These are phyloP conservation scores for Acromyrmex echinatior DNA, from an alignment of 1,140 invertebrate genomes.

Conservation along the genomic window DNA sequence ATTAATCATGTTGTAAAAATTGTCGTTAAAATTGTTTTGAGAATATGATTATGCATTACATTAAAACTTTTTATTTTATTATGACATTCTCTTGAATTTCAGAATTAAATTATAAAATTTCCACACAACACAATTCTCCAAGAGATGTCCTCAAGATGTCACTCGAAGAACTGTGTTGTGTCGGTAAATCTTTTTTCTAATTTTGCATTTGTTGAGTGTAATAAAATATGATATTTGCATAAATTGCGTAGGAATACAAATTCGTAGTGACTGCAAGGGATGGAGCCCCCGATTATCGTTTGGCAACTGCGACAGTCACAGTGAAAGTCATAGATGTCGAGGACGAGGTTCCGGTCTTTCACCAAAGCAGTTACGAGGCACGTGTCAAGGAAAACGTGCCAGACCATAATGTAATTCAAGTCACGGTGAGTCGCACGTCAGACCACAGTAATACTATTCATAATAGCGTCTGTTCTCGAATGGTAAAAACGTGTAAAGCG, in stretches of 20 bases:
- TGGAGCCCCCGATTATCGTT: slow-evolving; percentile 93
- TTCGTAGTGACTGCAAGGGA: slow-evolving; percentile 96
- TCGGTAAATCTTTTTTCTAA: neutral
- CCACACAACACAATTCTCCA: too few relatives aligned
- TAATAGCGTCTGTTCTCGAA: neutral
- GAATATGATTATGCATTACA: neutral
- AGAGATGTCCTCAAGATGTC: too few relatives aligned
- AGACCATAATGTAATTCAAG: slow-evolving; percentile 92
- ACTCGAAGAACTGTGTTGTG: too few relatives aligned
- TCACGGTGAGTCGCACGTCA: slow-evolving; percentile 85
- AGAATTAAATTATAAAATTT: neutral
- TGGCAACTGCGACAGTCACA: slow-evolving; percentile 95
- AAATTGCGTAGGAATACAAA: slow-evolving; percentile 89
- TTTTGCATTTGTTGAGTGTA: neutral
- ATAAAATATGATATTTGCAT: neutral
- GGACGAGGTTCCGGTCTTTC: slow-evolving; percentile 95
- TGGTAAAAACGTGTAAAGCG: neutral
- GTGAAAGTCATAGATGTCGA: slow-evolving; percentile 93
- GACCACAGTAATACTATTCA: neutral
- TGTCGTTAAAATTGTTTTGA: neutral
- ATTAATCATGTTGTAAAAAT: neutral
- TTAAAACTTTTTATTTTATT: slow-evolving; percentile 18
- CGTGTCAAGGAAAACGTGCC: slow-evolving; percentile 94
- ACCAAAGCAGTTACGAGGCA: slow-evolving; percentile 90
- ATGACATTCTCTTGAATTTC: neutral